Evolutionary conservation across 2,113 vertebrate genomes (phyloP).

Genomic region (Argyrosomus japonicus): DNA sequence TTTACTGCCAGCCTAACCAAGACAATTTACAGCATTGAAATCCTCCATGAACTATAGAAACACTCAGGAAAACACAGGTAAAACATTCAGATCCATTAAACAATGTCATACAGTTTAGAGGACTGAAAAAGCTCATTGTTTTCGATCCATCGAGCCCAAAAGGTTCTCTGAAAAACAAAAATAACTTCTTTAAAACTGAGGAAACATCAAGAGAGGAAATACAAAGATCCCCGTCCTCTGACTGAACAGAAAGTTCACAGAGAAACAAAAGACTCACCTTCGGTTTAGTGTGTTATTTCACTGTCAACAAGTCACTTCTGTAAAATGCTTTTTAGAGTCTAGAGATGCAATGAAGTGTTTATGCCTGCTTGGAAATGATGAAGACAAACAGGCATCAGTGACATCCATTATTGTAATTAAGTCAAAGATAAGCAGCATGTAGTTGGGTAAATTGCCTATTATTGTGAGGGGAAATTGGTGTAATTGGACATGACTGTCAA

Average conservation of each 20-base stretch:
- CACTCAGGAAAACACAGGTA: no score
- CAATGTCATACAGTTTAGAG: no score
- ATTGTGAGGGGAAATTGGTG: not conserved
- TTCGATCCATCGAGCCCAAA: not conserved
- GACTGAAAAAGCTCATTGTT: not conserved
- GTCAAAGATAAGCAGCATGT: not conserved
- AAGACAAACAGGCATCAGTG: not conserved
- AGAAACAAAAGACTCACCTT: not conserved
- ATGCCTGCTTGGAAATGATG: not conserved
- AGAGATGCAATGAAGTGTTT: no score
- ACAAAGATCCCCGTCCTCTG: not conserved
- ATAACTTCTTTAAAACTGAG: no score
- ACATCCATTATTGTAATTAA: not conserved
- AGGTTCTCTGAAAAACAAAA: no score
- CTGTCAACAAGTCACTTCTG: not conserved
- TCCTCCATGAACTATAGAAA: no score
- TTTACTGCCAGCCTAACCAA: no score
- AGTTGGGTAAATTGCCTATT: no score
- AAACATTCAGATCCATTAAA: no score
- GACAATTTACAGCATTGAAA: no score
- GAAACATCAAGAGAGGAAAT: no score
- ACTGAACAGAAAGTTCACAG: not conserved
- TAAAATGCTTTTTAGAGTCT: not conserved
- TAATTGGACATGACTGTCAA: not conserved
- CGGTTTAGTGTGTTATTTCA: not conserved